Conservation (phyloP, 1,140 invertebrate species). For the Xylocopa sonorina region DNA sequence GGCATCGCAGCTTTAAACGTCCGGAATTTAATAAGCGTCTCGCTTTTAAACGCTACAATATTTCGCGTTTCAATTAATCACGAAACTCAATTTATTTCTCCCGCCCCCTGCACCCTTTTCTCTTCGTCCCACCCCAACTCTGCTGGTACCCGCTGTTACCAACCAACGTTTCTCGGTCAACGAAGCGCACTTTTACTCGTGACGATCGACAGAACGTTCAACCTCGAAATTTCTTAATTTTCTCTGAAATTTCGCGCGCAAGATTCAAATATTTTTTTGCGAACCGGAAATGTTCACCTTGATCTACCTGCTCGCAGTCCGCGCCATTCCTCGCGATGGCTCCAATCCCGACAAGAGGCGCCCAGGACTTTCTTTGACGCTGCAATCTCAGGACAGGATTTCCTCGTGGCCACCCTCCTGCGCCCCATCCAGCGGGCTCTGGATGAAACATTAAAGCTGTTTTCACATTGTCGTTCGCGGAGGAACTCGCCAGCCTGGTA, state of each 20-base stretch:
- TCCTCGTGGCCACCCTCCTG: not conserved
- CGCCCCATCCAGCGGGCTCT: not conserved
- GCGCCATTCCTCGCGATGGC: not conserved
- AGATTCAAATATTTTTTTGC: too few species aligned
- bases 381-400: constrained; percentile 27
- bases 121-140: too few species aligned
- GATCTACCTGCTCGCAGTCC: not conserved
- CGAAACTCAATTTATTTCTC: constrained; percentile 1
- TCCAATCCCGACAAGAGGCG: constrained; percentile 27
- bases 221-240: too few species aligned
- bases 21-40: not conserved
- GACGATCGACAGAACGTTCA: too few species aligned
- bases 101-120: too few species aligned
- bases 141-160: too few species aligned
- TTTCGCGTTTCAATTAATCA: not conserved
- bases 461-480: constrained; percentile 50
- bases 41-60: not conserved
- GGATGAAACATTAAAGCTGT: constrained; percentile 49
- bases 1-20: not conserved
- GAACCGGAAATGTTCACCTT: not conserved
- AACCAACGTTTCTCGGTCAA: not conserved
- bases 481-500: constrained; percentile 28
- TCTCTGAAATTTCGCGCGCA: too few species aligned
- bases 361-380: constrained; percentile 6
- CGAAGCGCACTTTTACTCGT: not conserved